Percentiles rank a stretch among this genome's conserved stretches.
Conservation (phyloP, 2,797 vertebrate genomes). For the Scolopax rusticola region DNA sequence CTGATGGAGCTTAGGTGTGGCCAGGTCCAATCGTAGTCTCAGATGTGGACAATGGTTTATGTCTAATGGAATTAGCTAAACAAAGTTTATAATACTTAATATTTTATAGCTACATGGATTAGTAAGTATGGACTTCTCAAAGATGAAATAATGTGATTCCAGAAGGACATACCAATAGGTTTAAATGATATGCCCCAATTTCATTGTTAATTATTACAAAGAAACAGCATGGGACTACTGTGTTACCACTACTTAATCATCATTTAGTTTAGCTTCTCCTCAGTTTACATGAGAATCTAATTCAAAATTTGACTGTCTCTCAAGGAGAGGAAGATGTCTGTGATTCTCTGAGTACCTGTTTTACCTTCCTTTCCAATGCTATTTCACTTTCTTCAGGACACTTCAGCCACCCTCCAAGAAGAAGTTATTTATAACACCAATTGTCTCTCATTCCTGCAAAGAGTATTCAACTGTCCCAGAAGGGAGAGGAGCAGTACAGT, state of each 20-base stretch:
- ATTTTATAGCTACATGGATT: not conserved
- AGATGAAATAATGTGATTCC: not conserved
- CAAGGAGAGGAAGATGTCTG: not conserved
- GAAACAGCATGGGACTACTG: not conserved
- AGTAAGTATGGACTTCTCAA: not conserved
- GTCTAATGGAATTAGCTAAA: not conserved
- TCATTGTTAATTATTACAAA: not conserved
- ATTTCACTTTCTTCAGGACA: not conserved
- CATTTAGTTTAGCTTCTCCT: not conserved
- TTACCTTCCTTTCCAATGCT: not conserved
- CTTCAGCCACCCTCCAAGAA: not conserved
- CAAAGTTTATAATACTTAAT: not conserved
- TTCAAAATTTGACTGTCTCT: not conserved
- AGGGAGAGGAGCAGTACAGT: not conserved
- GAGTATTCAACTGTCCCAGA: not conserved
- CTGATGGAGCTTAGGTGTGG: not conserved
- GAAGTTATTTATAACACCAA: not conserved
- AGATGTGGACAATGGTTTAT: not conserved
- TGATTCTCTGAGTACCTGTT: not conserved
- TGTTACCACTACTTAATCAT: not conserved
- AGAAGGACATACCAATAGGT: not conserved
- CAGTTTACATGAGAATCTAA: not conserved
- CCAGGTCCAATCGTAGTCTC: not conserved
- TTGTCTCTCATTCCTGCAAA: not conserved
- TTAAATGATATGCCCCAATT: not conserved